Conservation (phyloP, 2,797 vertebrate genomes). For the Lagorchestes hirsutus region DNA sequence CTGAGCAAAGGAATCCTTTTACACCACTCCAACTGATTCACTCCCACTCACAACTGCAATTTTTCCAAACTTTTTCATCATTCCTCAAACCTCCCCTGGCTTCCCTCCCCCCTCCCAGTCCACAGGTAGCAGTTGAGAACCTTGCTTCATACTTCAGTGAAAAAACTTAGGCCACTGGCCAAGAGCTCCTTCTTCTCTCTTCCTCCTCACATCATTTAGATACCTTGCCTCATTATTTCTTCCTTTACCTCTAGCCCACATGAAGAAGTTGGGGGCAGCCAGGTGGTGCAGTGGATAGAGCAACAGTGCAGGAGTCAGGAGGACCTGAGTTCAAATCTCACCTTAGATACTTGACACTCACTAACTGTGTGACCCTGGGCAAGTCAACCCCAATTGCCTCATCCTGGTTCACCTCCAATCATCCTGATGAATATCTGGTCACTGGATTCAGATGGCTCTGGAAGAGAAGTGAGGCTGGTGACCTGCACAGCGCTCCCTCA, state of each 20-base stretch:
- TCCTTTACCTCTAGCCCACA: neutral
- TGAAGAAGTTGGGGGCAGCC: neutral
- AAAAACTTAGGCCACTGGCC: neutral
- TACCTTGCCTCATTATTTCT: neutral
- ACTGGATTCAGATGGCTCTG: no score
- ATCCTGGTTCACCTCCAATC: no score
- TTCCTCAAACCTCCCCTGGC: neutral
- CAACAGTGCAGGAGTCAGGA: no score
- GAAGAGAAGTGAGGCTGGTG: no score
- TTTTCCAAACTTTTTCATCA: neutral
- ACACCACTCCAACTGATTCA: neutral
- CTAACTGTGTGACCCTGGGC: no score
- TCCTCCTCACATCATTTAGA: no score
- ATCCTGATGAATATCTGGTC: no score
- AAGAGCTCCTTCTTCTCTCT: neutral
- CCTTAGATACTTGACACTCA: no score
- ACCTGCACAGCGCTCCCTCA: no score
- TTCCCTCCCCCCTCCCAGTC: neutral
- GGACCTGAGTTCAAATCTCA: no score
- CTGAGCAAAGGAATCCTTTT: neutral
- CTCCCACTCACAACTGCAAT: neutral
- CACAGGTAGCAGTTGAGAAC: neutral
- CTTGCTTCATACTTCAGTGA: neutral
- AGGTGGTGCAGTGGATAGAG: no score
- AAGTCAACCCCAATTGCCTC: no score